These are phyloP conservation scores for Bugulina stolonifera DNA, from an alignment of 2,888 invertebrate genomes.

Conservation along the genomic window DNA sequence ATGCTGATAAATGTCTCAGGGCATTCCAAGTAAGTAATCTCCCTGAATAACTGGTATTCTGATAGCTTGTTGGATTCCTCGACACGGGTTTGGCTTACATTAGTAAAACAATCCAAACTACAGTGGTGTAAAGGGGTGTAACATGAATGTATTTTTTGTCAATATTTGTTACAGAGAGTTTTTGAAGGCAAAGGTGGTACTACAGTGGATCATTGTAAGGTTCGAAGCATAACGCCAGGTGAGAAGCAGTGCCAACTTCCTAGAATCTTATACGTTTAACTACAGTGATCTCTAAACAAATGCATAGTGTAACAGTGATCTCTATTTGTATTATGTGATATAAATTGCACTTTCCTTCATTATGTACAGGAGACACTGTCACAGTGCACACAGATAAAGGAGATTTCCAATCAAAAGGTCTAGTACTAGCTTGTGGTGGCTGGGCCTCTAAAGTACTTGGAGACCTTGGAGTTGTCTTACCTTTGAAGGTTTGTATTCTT, in stretches of 20 bases:
- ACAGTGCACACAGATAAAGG: conserved; percentile 32
- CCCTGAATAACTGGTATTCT: no score
- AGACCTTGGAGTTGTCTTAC: conserved; percentile 39
- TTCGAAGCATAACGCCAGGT: conserved; percentile 37
- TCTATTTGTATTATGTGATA: no score
- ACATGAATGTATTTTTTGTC: neutral
- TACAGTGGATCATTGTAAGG: conserved; percentile 36
- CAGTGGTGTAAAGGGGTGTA: no score
- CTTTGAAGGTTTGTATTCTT: conserved; percentile 39
- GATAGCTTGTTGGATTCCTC: no score
- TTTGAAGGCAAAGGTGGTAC: conserved; percentile 38
- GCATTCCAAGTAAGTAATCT: conserved; percentile 41
- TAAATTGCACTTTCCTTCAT: no score
- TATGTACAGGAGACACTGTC: conserved; percentile 29
- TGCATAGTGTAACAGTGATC: no score
- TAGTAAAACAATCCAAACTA: no score
- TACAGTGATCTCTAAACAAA: no score
- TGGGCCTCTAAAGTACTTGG: conserved; percentile 41
- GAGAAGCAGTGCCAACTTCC: no score
- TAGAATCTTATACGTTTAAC: no score
- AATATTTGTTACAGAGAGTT: conserved; percentile 33
- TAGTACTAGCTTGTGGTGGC: conserved; percentile 46
- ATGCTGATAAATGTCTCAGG: conserved; percentile 39
- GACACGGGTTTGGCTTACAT: no score
- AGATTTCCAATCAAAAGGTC: conserved; percentile 34